A percentile compares a stretch with the other conserved stretches of the same genome.
These are phyloP conservation scores for Valencia hispanica DNA, from an alignment of 2,797 vertebrate genomes.

Conservation along the genomic window DNA sequence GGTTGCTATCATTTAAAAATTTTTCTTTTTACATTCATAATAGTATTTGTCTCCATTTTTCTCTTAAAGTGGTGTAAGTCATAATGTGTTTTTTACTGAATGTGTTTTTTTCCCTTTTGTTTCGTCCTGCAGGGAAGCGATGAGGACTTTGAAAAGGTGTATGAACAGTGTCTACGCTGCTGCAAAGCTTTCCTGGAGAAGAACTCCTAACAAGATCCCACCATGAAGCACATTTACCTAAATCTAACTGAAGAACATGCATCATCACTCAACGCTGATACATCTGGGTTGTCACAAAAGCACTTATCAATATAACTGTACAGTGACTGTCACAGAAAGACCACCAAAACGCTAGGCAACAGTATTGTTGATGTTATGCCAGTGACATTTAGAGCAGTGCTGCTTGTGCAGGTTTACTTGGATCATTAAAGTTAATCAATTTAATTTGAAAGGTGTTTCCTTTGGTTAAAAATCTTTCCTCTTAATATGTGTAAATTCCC, in stretches of 20 bases:
- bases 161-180: conserved; percentile 93
- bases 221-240: conserved; percentile 1
- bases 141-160: conserved; percentile 94
- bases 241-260: conserved; percentile 6
- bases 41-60: neutral
- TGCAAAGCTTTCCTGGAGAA: conserved; percentile 91
- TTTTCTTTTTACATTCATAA: neutral
- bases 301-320: conserved; percentile 3
- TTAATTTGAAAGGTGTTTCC: neutral
- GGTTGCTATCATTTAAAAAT: conserved; percentile 4
- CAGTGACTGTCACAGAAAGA: conserved; percentile 11
- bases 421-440: conserved; percentile 31
- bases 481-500: neutral
- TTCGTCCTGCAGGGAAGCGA: conserved; percentile 83
- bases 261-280: conserved; percentile 12
- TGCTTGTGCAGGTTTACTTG: conserved; percentile 19
- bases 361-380: conserved; percentile 35
- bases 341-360: conserved; percentile 15
- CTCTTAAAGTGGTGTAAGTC: neutral
- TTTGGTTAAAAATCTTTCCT: conserved; percentile 6
- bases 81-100: neutral
- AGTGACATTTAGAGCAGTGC: conserved; percentile 21
- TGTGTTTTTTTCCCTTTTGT: conserved; percentile 3
- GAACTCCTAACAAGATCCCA: conserved; percentile 74
- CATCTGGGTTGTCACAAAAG: conserved; percentile 12